Percentiles rank a stretch among this genome's conserved stretches.
phyloP scores from a whole-genome alignment of 2,113 vertebrate genomes.

The Corvus moneduloides region DNA sequence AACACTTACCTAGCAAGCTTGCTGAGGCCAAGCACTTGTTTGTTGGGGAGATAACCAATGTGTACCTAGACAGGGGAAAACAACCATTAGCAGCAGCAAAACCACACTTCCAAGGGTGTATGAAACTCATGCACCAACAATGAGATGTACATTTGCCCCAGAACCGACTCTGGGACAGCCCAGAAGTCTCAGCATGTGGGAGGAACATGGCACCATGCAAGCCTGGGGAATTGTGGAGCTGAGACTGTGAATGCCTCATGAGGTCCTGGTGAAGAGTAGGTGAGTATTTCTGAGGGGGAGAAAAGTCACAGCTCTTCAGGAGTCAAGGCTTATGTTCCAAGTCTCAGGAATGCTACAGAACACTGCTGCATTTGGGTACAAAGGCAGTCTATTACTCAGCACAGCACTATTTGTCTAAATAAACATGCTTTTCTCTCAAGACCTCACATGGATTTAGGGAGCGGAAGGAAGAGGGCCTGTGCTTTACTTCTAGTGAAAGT shows the following conservation, averaged over 20 bases:
- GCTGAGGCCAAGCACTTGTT: conserved; percentile 96
- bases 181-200: background rate
- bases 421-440: background rate
- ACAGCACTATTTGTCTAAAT: background rate
- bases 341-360: background rate
- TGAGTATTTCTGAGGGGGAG: background rate
- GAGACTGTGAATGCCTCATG: background rate
- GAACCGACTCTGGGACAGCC: background rate
- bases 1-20: conserved; percentile 92
- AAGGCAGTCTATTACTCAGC: background rate
- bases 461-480: background rate
- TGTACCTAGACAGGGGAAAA: conserved; percentile 82
- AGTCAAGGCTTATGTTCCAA: background rate
- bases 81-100: background rate
- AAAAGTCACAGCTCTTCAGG: background rate
- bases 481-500: background rate
- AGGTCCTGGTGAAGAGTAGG: background rate
- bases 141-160: background rate
- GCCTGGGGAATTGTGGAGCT: background rate
- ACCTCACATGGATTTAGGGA: background rate
- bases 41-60: conserved; percentile 97
- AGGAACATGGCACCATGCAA: background rate
- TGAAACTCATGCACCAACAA: background rate
- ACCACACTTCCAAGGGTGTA: background rate
- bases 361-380: background rate